phyloP scores from a whole-genome alignment of 1,140 invertebrate genomes.

The Muscidifurax raptorellus region DNA sequence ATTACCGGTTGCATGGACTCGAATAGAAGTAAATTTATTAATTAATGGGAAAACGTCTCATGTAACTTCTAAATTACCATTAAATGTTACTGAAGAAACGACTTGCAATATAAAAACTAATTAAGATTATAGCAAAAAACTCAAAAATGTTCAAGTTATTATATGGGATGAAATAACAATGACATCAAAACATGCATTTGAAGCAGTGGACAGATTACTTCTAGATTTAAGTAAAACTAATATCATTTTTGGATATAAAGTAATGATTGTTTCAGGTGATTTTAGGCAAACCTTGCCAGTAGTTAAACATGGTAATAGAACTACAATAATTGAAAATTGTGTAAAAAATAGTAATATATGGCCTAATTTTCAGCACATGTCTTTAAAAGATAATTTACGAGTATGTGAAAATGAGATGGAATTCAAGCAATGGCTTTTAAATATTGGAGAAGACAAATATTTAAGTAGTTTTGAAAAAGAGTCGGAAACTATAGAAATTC shows the following conservation, averaged over 20 bases:
- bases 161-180: no score
- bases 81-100: no score
- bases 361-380: not conserved
- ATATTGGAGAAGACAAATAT: slow-evolving; percentile 11
- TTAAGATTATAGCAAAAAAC: no score
- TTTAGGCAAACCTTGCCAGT: no score
- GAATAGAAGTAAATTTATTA: no score
- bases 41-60: no score
- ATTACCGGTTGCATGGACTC: no score
- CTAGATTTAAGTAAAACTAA: not conserved
- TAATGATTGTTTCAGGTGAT: slow-evolving; percentile 9
- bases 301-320: slow-evolving; percentile 1
- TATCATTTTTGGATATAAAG: not conserved
- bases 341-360: slow-evolving; percentile 24
- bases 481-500: not conserved
- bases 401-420: not conserved
- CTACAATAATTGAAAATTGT: slow-evolving; percentile 7
- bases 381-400: slow-evolving; percentile 5
- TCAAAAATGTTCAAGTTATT: no score
- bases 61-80: not conserved
- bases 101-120: no score
- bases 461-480: not conserved
- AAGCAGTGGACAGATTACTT: no score
- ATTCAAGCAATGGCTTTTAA: not conserved
- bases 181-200: no score